These are phyloP conservation scores for Rhodinocichla rosea DNA, from an alignment of 2,113 vertebrate genomes.

Conservation along the genomic window DNA sequence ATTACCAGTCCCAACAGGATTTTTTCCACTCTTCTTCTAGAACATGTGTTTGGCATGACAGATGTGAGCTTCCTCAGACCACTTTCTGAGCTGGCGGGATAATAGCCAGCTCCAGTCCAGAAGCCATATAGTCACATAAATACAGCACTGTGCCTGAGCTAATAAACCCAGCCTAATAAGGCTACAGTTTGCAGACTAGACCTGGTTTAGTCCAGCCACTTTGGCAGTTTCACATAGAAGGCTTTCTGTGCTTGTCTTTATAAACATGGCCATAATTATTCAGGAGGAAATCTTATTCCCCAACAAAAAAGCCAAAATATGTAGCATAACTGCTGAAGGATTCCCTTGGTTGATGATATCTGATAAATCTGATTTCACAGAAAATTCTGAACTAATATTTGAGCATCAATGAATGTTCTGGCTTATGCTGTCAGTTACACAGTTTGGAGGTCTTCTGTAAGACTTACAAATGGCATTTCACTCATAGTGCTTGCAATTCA, in stretches of 20 bases:
- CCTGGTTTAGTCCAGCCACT: background rate
- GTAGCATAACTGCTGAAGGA: background rate
- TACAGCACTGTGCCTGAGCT: background rate
- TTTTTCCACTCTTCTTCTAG: conserved; percentile 41
- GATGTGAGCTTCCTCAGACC: background rate
- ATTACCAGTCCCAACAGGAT: conserved; percentile 20
- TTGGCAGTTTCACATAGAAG: background rate
- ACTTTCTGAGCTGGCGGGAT: background rate
- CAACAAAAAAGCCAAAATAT: background rate
- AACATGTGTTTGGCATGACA: conserved; percentile 43
- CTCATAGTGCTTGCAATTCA: background rate
- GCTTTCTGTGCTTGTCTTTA: background rate
- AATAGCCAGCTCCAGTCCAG: background rate
- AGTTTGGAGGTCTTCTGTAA: background rate
- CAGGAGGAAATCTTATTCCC: background rate
- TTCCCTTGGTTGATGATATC: background rate
- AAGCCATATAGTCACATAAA: conserved; percentile 26
- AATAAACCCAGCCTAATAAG: conserved; percentile 25
- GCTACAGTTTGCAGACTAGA: background rate
- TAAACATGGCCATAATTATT: background rate
- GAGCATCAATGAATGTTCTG: background rate
- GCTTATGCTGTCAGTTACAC: background rate
- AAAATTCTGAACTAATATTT: background rate
- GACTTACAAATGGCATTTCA: background rate
- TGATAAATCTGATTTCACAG: background rate